phyloP scores from a whole-genome alignment of 30 jellyfish, hydroid and myxozoan species.

The Phacellophora camtschatica region DNA sequence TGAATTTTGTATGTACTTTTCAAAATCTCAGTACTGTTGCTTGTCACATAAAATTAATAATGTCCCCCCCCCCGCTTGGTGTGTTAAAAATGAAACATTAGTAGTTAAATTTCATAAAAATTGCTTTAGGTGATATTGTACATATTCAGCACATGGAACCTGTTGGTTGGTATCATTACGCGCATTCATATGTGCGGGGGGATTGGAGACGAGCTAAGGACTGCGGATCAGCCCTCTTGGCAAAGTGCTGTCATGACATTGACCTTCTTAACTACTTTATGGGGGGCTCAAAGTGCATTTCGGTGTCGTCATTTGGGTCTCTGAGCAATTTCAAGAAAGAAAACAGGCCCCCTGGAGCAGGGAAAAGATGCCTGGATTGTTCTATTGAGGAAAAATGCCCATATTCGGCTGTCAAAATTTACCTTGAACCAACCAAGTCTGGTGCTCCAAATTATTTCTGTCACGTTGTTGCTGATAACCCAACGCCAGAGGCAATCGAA shows the following conservation, averaged over 20 bases:
- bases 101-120: too few species aligned
- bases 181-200: constrained; percentile 92
- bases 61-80: too few species aligned
- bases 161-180: constrained; percentile 93
- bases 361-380: constrained; percentile 74
- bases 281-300: constrained; percentile 60
- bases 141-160: constrained; percentile 90
- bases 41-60: too few species aligned
- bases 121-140: constrained; percentile 78
- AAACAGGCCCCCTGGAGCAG: constrained; percentile 74
- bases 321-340: constrained; percentile 59
- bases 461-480: constrained; percentile 44
- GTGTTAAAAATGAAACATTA: too few species aligned
- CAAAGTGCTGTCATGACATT: constrained; percentile 89
- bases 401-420: constrained; percentile 79
- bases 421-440: constrained; percentile 51
- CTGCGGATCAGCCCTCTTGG: constrained; percentile 60
- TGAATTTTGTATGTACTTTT: too few species aligned
- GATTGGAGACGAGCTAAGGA: constrained; percentile 72
- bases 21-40: too few species aligned
- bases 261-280: constrained; percentile 75
- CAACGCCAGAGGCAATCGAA: constrained; percentile 63
- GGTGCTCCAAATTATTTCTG: constrained; percentile 70
- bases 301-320: constrained; percentile 80
- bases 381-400: constrained; percentile 76